Evolutionary conservation across 1,140 invertebrate genomes (phyloP), one percentile per base, ranked within the genome.

Genomic region (Papilio machaon): DNA sequence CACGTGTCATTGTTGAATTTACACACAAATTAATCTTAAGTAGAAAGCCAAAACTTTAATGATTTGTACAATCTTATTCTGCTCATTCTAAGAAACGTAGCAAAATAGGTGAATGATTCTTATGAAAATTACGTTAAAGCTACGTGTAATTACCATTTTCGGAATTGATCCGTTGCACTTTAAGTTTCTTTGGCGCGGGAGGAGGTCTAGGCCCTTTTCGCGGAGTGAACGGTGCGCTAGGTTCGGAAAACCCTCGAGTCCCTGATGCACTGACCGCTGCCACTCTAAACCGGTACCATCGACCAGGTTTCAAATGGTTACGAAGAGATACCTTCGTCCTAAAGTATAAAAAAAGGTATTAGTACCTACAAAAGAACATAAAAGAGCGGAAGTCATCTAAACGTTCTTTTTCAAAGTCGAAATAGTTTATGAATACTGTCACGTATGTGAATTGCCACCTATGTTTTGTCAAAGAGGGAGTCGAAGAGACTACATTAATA

Each of bases 271-370:
- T 97, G 0, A 98, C 95, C 2, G 97, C 96, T 0, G 97, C 97
- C 2, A 97, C 96, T 43, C 97, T 95, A 86, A 97, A 97, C 86
- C 97, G 96, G 89, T 97, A 98, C 97, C 97, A 97, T 19, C 96
- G 95, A 19, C 97, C 97, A 0, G 96, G 96, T 85, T 96, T 96
- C 70, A 97, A 89, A 52, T 95, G 86, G 78, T 95, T 95, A 17
- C 95, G 95, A 11, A 97, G 92, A 2, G 95, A 95, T 10, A 95
- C 95, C 82, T 95, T 95, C 1, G 95, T 94, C 80, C 95, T 95
- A 81, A 43, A 75, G 7, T 23, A 64, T 4, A 67, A 35, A 43
- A 43, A 43, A 43, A 13, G 13, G 11, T 38, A 67, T 67, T 35
- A 67, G 23, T 30, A 23, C 23, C 23, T 30, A 30, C 23, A 30